Evolutionary conservation across 2,888 invertebrate species (phyloP).

Genomic region (Silvanus unidentatus): DNA sequence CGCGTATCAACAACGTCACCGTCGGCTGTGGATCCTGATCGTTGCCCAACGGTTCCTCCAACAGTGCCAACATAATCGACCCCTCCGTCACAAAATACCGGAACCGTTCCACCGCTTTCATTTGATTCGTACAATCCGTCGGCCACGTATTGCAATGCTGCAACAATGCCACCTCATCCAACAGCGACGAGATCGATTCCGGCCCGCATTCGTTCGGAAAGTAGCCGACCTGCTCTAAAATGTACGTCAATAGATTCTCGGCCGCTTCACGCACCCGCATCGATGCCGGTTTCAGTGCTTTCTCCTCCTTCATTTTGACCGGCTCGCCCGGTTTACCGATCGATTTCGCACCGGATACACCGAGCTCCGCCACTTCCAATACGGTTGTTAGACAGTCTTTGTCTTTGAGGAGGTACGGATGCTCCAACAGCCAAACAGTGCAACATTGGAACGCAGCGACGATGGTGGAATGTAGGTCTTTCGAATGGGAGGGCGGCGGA

Average conservation of each 20-base stretch:
- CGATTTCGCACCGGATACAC: constrained; percentile 92
- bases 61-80: constrained; percentile 76
- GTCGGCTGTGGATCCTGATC: constrained; percentile 84
- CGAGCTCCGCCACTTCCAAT: constrained; percentile 93
- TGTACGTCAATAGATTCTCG: constrained; percentile 83
- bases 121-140: constrained; percentile 47
- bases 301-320: constrained; percentile 90
- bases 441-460: constrained; percentile 90
- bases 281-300: constrained; percentile 93
- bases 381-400: constrained; percentile 89
- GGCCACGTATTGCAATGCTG: constrained; percentile 66
- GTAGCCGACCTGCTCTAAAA: constrained; percentile 85
- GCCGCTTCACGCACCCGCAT: constrained; percentile 97
- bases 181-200: constrained; percentile 75
- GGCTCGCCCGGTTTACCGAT: constrained; percentile 81
- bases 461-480: constrained; percentile 90
- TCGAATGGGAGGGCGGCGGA: constrained; percentile 89
- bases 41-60: constrained; percentile 88
- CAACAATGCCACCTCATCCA: constrained; percentile 81
- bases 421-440: constrained; percentile 86
- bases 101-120: constrained; percentile 63
- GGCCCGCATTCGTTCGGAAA: constrained; percentile 81
- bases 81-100: constrained; percentile 90
- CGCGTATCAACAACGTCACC: constrained; percentile 80
- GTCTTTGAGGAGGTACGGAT: constrained; percentile 84